A percentile compares a stretch with the other conserved stretches of the same genome.
Conservation (phyloP, 2,888 invertebrate genomes). For the Drosophila emarginata region DNA sequence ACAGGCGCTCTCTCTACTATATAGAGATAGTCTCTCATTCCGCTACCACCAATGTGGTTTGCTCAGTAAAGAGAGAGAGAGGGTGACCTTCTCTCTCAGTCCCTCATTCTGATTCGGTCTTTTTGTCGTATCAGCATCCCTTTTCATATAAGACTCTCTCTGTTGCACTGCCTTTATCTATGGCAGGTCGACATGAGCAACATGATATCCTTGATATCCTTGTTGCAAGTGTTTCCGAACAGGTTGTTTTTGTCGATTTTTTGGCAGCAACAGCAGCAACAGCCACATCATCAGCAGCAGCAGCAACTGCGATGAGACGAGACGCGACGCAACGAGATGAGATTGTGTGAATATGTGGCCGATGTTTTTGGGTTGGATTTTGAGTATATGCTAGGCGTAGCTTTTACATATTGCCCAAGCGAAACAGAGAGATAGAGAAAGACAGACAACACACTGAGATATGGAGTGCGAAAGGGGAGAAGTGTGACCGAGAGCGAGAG, state of each 20-base stretch:
- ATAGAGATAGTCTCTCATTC: not conserved
- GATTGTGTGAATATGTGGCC: constrained; percentile 77
- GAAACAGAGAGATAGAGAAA: constrained; percentile 26
- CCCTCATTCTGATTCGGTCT: constrained; percentile 5
- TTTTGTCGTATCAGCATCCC: constrained; percentile 1
- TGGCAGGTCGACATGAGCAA: constrained; percentile 11
- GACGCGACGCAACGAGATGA: constrained; percentile 37
- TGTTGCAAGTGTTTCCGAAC: constrained; percentile 81
- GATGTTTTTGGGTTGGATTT: constrained; percentile 63
- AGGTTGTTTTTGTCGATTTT: constrained; percentile 81
- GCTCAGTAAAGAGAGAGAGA: not conserved
- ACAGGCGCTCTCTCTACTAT: constrained; percentile 12
- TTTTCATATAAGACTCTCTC: constrained; percentile 26
- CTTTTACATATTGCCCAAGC: constrained; percentile 76
- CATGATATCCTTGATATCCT: constrained; percentile 65
- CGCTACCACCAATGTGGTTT: not conserved
- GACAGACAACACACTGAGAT: not conserved
- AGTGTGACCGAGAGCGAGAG: constrained; percentile 35
- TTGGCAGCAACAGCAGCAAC: constrained; percentile 64
- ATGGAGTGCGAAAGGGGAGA: not conserved
- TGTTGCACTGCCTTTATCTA: constrained; percentile 24
- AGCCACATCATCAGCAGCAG: constrained; percentile 1
- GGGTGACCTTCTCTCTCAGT: constrained; percentile 18
- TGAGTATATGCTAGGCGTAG: constrained; percentile 78
- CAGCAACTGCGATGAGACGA: constrained; percentile 2